phyloP scores from a whole-genome alignment of 64 coral and sea anemone genomes.

The Stylophora pistillata region DNA sequence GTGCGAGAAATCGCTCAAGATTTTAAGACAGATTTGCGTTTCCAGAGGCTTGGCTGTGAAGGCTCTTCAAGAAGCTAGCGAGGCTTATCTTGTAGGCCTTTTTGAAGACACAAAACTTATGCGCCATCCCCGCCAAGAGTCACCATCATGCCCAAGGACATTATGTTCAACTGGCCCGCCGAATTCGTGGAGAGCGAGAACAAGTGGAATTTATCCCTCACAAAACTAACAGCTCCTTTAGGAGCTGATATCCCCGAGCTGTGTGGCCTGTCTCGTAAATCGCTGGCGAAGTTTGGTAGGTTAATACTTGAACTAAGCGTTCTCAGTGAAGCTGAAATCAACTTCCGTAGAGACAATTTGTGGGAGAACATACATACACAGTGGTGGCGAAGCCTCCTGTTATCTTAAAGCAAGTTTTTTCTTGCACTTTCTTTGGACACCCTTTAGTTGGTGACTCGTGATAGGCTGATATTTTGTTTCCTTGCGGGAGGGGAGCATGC shows the following conservation, averaged over 20 bases:
- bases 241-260: too few relatives aligned
- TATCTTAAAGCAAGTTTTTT: too few relatives aligned
- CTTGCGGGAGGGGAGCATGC: too few relatives aligned
- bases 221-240: slow-evolving; percentile 51
- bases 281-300: too few relatives aligned
- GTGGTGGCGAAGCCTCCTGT: too few relatives aligned
- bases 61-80: slow-evolving; percentile 87
- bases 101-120: slow-evolving; percentile 98
- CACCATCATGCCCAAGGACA: slow-evolving; percentile 95
- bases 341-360: background rate
- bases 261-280: too few relatives aligned
- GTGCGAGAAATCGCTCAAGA: slow-evolving; percentile 89
- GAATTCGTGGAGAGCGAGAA: slow-evolving; percentile 74
- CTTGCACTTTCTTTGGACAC: too few relatives aligned
- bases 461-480: too few relatives aligned
- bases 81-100: slow-evolving; percentile 87
- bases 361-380: background rate
- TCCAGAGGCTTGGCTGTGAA: slow-evolving; percentile 86
- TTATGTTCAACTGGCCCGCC: slow-evolving; percentile 80
- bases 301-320: too few relatives aligned
- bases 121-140: slow-evolving; percentile 96
- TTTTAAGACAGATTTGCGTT: slow-evolving; percentile 89
- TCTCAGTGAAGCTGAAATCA: too few relatives aligned
- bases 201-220: background rate
- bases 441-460: too few relatives aligned